Percentiles rank a stretch among this genome's conserved stretches.
Evolutionary conservation across 2,797 vertebrate species (phyloP).

Genomic region (Mergus octosetaceus): DNA sequence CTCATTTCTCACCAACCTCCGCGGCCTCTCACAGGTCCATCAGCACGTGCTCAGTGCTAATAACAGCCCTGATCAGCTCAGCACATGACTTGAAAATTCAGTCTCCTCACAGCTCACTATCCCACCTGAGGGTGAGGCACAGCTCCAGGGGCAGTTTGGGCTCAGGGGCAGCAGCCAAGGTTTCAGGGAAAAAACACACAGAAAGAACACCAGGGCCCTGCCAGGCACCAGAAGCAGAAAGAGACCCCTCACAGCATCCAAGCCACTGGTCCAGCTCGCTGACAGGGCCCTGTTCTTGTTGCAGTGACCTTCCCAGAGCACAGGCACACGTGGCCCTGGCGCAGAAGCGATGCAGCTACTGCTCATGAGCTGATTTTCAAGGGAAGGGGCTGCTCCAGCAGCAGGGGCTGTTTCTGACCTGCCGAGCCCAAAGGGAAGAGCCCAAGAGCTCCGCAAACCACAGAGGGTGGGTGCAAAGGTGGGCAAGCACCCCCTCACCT

Average conservation of each 20-base stretch:
- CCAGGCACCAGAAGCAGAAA: background rate
- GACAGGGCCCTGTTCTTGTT: fast-evolving
- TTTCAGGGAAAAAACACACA: background rate
- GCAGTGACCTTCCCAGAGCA: background rate
- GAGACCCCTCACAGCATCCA: background rate
- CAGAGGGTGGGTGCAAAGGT: background rate
- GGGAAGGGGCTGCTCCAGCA: background rate
- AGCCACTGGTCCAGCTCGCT: background rate
- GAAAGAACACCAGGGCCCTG: background rate
- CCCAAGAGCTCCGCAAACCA: background rate
- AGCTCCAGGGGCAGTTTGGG: background rate
- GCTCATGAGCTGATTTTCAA: background rate
- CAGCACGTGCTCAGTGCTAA: background rate
- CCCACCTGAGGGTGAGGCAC: background rate
- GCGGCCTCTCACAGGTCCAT: background rate
- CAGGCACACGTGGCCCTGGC: fast-evolving
- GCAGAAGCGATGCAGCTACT: fast-evolving
- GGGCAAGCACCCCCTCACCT: fast-evolving
- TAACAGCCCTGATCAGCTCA: background rate
- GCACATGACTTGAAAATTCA: background rate
- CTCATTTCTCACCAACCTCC: background rate
- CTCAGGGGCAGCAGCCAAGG: background rate
- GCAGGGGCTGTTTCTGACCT: background rate
- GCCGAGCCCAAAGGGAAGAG: background rate
- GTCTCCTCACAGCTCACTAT: background rate